Base-by-base conservation (phyloP, 1,140 invertebrate genomes). In the Pseudobourletiella spinata region DNA sequence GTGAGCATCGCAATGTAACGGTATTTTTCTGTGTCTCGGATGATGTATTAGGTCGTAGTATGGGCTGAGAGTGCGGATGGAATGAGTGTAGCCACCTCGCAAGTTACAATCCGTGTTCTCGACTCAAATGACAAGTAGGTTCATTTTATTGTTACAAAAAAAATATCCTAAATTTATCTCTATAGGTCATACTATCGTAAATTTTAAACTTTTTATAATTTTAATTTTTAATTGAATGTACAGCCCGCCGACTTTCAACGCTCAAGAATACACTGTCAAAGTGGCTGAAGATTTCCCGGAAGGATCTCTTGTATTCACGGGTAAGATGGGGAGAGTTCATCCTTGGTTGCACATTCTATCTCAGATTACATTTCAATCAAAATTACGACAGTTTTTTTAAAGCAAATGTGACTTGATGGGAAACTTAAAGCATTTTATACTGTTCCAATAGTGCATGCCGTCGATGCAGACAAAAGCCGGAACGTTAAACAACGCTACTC, bases 101-200 rank as follows among this genome's bases (percentile, higher is more conserved):
- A 69, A 57, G 75, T 79, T 22, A 70, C 67, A 18, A 74, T 82
- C 39, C 71, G 75, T 54, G 72, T 81, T 30, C 61, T 78, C 43
- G 82, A 55, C 52, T 29, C 52, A 2, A 55, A 55, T 22, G 52
- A 83, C 72, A 58, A 42, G 42, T 59, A 35, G 39, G 52, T 18
- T 52, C 44, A 46, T 46, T 46, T 11, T 20, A 14, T 46, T 65
- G 57, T 59, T n/a, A n/a, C n/a, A n/a, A n/a, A n/a, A n/a, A n/a
- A n/a, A n/a, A n/a, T n/a, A n/a, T n/a, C n/a, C n/a, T n/a, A n/a
- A n/a, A n/a, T n/a, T n/a, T n/a, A n/a, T n/a, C n/a, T n/a, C n/a
- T n/a, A n/a, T n/a, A n/a, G n/a, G n/a, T n/a, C n/a, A n/a, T n/a
- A n/a, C n/a, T n/a, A n/a, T n/a, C n/a, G n/a, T n/a, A n/a, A n/a